Evolutionary conservation across 2,113 vertebrate species (phyloP), one percentile per base, ranked within the genome.

Genomic region (Fregata magnificens): DNA sequence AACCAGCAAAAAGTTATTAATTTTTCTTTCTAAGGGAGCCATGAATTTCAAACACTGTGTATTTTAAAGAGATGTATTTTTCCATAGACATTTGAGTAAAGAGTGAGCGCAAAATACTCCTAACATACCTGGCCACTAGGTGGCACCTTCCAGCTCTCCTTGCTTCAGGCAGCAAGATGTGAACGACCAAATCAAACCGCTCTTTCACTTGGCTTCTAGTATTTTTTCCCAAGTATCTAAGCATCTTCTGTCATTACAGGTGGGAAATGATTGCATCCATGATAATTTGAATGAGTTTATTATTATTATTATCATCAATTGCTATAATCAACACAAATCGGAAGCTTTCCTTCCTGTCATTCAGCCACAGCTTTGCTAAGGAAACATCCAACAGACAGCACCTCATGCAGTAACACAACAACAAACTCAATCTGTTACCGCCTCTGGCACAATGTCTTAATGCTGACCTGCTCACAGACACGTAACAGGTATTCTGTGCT

Each of bases 301-400:
- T 47, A 55, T 61, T 85, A n/a, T 96, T 95, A 44, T 82, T 89
- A 93, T 70, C 74, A 87, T 42, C 80, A 93, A 55, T 55, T 94
- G 66, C 84, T 87, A 56, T 76, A 96, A 96, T 96, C 82, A 96
- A 82, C 78, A 77, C 62, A 80, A 95, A 94, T 94, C 8, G 4
- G 82, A 91, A 96, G 78, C 36, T 85, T 93, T 90, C 58, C 90
- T 95, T 96, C 95, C 95, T 94, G 84, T 28, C 58, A 34, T 44
- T 79, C 52, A 3, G 19, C 47, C 6, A 4, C n/a, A 71, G 40
- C n/a, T 87, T 89, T 65, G 18, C 83, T 55, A 55, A 82, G 61
- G 69, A 78, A 89, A 59, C 2, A 8, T 2, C 15, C 28, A 58
- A n/a, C 34, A 47, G 36, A 3, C 21, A 47, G n/a, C 66, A 55